Percentiles rank a stretch among this genome's conserved stretches.
These are phyloP conservation scores for Falcunculus frontatus DNA, from an alignment of 2,113 vertebrate species.

Conservation along the genomic window DNA sequence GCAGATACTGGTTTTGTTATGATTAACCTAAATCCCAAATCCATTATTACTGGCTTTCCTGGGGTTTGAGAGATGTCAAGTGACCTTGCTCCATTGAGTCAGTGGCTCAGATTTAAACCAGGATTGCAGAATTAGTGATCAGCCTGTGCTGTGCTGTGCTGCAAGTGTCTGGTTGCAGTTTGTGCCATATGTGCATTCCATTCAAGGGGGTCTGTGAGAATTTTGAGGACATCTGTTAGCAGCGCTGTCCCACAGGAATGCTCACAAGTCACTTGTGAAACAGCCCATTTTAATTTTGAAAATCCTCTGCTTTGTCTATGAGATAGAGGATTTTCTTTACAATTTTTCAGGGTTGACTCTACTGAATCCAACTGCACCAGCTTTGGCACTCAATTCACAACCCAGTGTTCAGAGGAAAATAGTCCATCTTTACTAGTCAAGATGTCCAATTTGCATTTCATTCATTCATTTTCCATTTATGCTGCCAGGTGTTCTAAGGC, in stretches of 20 bases:
- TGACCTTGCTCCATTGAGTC: constrained; percentile 2
- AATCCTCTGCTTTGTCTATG: not conserved
- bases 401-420: not conserved
- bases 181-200: constrained; percentile 62
- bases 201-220: constrained; percentile 1
- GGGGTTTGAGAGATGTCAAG: not conserved
- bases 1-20: not conserved
- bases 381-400: not conserved
- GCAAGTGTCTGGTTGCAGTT: constrained; percentile 47
- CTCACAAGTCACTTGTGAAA: not conserved
- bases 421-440: not conserved
- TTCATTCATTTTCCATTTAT: not conserved
- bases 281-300: not conserved
- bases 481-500: not conserved
- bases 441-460: not conserved
- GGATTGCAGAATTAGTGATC: not conserved
- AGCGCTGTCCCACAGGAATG: not conserved
- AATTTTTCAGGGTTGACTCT: not conserved
- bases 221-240: constrained; percentile 55
- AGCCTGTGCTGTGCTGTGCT: not conserved
- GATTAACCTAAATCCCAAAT: not conserved
- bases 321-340: not conserved
- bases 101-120: not conserved
- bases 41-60: not conserved
- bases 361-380: not conserved